Evolutionary conservation across 1,140 invertebrate genomes (phyloP), one percentile per base, ranked within the genome.

Genomic region (Liolophura sinensis): DNA sequence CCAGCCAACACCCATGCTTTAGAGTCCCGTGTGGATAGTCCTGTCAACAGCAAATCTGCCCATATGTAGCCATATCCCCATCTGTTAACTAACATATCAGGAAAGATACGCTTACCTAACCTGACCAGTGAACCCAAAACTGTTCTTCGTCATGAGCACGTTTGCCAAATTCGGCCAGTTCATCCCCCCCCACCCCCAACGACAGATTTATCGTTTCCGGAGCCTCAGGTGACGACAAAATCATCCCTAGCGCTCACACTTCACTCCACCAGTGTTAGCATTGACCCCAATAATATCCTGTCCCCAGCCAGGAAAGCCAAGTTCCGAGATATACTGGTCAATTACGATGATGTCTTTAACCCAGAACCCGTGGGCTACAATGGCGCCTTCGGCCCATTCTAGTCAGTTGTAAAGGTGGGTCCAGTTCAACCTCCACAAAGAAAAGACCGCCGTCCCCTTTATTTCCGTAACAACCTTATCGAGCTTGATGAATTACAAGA

Each of bases 341-440:
- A 65, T 51, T 62, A 65, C 54, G 63, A 75, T 48, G 47, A 51
- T 46, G 67, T 73, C 14, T 75, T 71, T 27, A 51, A 66, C 47
- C 56, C 56, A 14, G n/a, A n/a, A n/a, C n/a, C n/a, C n/a, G n/a
- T n/a, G n/a, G 71, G 68, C 15, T 76, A 74, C 46, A 74, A 74
- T 59, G 73, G n/a, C n/a, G n/a, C n/a, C n/a, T n/a, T n/a, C n/a
- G n/a, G n/a, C n/a, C n/a, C n/a, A n/a, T n/a, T n/a, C 68, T 51
- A 74, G 58, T 65, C 65, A 1, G 54, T 64, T 15, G 69, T 74
- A 7, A 73, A 71, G 54, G 73, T 76, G 74, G 70, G 64, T 18
- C 70, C 68, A 27, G 68, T 66, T 12, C 70, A 65, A 64, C 72
- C 70, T 18, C 71, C 71, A n/a, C 73, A n/a, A 73, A 55, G n/a